phyloP scores from a whole-genome alignment of 2,888 invertebrate genomes.

The Leptopilina drosophilae region DNA sequence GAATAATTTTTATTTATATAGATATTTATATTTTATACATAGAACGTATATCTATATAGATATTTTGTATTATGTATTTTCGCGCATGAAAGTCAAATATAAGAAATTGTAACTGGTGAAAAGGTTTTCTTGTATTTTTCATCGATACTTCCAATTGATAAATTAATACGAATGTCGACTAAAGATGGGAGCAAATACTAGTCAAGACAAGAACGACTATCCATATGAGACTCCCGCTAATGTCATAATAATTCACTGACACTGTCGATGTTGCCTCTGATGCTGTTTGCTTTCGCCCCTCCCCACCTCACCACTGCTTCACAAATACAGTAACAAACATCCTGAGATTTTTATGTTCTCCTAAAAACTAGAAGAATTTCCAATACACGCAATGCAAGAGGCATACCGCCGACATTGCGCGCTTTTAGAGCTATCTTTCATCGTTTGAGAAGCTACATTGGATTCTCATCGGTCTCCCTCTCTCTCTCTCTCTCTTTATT shows the following conservation, averaged over 20 bases:
- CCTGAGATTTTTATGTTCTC: slow-evolving; percentile 57
- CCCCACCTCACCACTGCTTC: background rate
- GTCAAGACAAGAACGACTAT: slow-evolving; percentile 18
- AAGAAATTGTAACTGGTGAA: background rate
- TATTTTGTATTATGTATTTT: too few relatives aligned
- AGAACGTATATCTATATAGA: background rate
- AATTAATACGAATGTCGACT: slow-evolving; percentile 30
- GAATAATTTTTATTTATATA: slow-evolving; percentile 2
- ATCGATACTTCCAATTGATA: slow-evolving; percentile 27
- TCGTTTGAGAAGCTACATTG: slow-evolving; percentile 50
- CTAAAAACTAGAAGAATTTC: slow-evolving; percentile 65
- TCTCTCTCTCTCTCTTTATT: slow-evolving; percentile 34
- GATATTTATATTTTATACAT: background rate
- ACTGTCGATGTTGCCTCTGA: slow-evolving; percentile 41
- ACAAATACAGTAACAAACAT: slow-evolving; percentile 51
- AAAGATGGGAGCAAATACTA: slow-evolving; percentile 18
- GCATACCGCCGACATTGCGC: slow-evolving; percentile 46
- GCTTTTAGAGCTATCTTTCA: slow-evolving; percentile 58
- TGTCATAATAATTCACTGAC: slow-evolving; percentile 67
- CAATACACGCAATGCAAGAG: slow-evolving; percentile 36
- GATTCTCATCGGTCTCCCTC: slow-evolving; percentile 48
- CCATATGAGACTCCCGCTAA: slow-evolving; percentile 57
- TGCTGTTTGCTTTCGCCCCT: too few relatives aligned
- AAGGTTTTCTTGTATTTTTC: background rate
- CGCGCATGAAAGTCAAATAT: slow-evolving; percentile 2